Base-by-base conservation (phyloP, 1,140 invertebrate genomes). In the Aphaenogaster floridana region DNA sequence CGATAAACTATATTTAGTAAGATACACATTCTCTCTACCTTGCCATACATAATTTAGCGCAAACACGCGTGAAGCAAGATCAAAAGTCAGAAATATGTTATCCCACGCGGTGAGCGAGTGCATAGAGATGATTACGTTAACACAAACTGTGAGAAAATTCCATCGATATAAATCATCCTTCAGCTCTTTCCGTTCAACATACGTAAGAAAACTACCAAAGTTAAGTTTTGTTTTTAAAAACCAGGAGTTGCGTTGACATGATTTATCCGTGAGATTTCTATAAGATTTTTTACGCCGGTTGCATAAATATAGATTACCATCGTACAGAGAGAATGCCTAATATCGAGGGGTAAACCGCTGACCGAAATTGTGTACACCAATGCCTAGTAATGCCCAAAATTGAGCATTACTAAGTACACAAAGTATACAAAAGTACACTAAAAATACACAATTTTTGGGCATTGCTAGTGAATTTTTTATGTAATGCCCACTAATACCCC, bases 141-240 rank as follows among this genome's bases (percentile, higher is more conserved):
- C 52, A 48, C 45, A 7, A 45, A 48, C 76, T 80, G 45, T 69
- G 61, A 52, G 34, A 21, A 21, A 21, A 90, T 68, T 84, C 39
- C 52, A 68, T 78, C 78, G 86, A 88, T 78, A 74, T 79, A 87
- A 72, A 89, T 84, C 63, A 77, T 63, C 34, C n/a, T 50, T 17
- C 48, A n/a, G 36, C 28, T 63, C 54, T 15, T 61, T 59, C 36
- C n/a, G 15, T 17, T 61, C 39, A 13, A 21, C 8, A 6, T 13
- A n/a, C 13, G 21, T 28, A 76, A 74, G 28, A 9, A 72, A 13
- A 11, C 50, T 69, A 69, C 6, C 6, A 21, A 76, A 76, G 61
- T 45, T 28, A 28, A 28, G 28, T 28, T 28, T 61, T 45, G 39
- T 3, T 59, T 45, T 57, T 36, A 54, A 28, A 57, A 74, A 59